phyloP scores from a whole-genome alignment of 1,140 invertebrate genomes.

The Sycophila sp. region DNA sequence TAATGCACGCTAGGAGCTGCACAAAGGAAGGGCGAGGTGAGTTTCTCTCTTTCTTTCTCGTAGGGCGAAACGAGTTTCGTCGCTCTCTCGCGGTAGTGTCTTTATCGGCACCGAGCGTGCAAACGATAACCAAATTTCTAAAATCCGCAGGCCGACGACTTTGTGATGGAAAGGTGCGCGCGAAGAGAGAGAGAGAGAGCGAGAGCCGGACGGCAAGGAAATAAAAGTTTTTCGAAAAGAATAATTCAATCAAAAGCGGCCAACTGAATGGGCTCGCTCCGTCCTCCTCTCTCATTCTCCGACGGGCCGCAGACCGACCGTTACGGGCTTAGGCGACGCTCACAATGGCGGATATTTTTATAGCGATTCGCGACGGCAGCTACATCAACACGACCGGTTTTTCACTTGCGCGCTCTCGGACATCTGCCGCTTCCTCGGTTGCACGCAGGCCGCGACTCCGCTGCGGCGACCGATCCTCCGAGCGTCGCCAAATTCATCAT shows the following conservation, averaged over 20 bases:
- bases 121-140: slow-evolving; percentile 6
- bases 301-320: slow-evolving; percentile 47
- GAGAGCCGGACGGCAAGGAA: slow-evolving; percentile 28
- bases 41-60: too few relatives aligned
- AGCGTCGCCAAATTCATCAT: slow-evolving; percentile 29
- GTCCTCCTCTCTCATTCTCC: not conserved
- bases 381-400: slow-evolving; percentile 68
- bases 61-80: too few relatives aligned
- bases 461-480: slow-evolving; percentile 35
- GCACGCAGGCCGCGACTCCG: too few relatives aligned
- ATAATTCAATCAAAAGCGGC: slow-evolving; percentile 50
- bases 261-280: slow-evolving; percentile 41
- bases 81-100: not conserved
- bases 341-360: slow-evolving; percentile 67
- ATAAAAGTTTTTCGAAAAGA: slow-evolving; percentile 47
- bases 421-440: slow-evolving; percentile 59
- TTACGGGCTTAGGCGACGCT: slow-evolving; percentile 54
- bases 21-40: slow-evolving; percentile 17
- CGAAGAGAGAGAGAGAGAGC: not conserved
- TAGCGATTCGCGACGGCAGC: slow-evolving; percentile 66
- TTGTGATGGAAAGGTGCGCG: too few relatives aligned
- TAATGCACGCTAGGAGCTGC: slow-evolving; percentile 25
- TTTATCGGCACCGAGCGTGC: not conserved
- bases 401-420: slow-evolving; percentile 56
- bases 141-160: slow-evolving; percentile 19